phyloP scores from a whole-genome alignment of 2,113 vertebrate species.

The Neogale vison region DNA sequence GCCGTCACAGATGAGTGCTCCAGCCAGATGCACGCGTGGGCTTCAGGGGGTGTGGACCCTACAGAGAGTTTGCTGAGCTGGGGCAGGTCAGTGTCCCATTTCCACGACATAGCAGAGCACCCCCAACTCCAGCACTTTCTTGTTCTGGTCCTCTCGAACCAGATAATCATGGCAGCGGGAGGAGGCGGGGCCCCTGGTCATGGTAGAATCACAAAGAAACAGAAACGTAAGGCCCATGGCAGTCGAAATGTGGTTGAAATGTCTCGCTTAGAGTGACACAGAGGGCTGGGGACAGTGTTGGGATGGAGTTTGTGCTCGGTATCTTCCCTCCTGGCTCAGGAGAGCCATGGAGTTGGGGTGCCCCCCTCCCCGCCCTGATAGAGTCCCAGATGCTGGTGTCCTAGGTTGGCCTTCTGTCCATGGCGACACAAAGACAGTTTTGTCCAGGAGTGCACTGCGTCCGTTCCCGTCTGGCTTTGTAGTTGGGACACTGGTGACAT shows the following conservation, averaged over 20 bases:
- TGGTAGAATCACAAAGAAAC: rapidly evolving
- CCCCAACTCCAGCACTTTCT: background rate
- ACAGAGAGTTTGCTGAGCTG: too few species aligned
- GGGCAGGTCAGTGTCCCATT: background rate
- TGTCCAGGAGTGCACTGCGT: too few species aligned
- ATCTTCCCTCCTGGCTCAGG: background rate
- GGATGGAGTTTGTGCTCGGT: background rate
- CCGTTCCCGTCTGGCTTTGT: background rate
- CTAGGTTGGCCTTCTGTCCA: background rate
- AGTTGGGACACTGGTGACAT: background rate
- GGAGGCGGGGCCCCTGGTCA: rapidly evolving
- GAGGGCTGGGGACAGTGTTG: background rate
- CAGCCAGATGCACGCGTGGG: background rate
- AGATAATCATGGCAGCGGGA: background rate
- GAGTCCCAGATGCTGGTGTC: background rate
- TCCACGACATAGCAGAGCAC: rapidly evolving
- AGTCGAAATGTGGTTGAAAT: background rate
- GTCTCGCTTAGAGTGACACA: background rate
- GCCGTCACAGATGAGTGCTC: background rate
- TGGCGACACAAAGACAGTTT: rapidly evolving
- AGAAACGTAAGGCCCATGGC: background rate
- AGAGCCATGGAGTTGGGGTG: background rate
- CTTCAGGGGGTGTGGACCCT: background rate
- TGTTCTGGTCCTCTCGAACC: background rate
- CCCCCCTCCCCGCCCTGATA: background rate